Percentiles rank a stretch among this genome's conserved stretches.
These are phyloP conservation scores for Apogon talboti DNA, from an alignment of 2,797 vertebrate species.

Conservation along the genomic window DNA sequence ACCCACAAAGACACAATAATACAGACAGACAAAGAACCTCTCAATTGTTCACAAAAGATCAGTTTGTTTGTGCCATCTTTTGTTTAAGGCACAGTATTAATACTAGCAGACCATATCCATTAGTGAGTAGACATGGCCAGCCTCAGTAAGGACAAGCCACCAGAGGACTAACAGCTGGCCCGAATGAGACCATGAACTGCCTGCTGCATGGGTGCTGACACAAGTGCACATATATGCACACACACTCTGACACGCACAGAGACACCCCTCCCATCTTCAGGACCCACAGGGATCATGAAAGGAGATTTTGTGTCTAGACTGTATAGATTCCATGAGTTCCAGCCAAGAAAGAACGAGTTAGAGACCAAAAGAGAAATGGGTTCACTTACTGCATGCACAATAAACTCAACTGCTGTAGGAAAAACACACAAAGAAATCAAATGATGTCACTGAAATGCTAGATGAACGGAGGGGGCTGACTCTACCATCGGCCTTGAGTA, in stretches of 20 bases:
- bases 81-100: no score
- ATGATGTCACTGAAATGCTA: conserved; percentile 33
- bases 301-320: conserved; percentile 82
- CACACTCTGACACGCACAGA: conserved; percentile 4
- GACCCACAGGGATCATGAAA: conserved; percentile 72
- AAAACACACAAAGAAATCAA: conserved; percentile 28
- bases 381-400: conserved; percentile 52
- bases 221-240: conserved; percentile 12
- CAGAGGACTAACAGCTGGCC: conserved; percentile 75
- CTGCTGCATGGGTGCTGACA: conserved; percentile 54
- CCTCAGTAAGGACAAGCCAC: conserved; percentile 49
- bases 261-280: conserved; percentile 54
- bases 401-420: conserved; percentile 62
- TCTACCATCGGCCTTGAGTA: conserved; percentile 4
- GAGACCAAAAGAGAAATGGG: conserved; percentile 42
- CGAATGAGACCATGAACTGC: conserved; percentile 63
- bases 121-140: conserved; percentile 16
- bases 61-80: no score
- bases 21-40: no score
- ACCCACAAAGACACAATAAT: no score
- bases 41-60: no score
- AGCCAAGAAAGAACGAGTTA: conserved; percentile 68
- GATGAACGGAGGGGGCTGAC: not conserved
- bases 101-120: no score
- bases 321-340: conserved; percentile 79